phyloP scores from a whole-genome alignment of 2,113 vertebrate genomes.

The Andinoacara biseriatus region DNA sequence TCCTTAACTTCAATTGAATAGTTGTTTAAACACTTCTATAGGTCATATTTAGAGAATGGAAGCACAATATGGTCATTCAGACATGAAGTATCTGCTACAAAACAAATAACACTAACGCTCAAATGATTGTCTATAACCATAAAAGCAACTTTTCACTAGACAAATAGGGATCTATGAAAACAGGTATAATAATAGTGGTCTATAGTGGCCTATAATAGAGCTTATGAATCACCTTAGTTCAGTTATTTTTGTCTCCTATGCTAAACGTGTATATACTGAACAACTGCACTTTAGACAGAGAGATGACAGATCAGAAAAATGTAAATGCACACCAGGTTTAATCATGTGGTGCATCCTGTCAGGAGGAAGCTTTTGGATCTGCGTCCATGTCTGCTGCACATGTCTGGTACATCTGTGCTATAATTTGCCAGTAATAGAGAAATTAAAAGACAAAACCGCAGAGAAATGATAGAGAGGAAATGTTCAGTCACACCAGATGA shows the following conservation, averaged over 20 bases:
- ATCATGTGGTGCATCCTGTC: background rate
- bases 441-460: background rate
- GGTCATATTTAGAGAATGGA: background rate
- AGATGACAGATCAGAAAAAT: background rate
- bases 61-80: background rate
- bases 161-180: background rate
- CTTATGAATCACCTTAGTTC: background rate
- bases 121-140: background rate
- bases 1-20: background rate
- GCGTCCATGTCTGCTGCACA: background rate
- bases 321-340: background rate
- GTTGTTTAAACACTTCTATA: background rate
- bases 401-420: background rate
- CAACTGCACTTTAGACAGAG: background rate
- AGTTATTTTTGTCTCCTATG: background rate
- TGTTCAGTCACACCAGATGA: background rate
- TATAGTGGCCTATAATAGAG: background rate
- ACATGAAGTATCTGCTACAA: background rate
- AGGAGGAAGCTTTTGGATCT: background rate
- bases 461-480: background rate
- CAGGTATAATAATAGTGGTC: background rate
- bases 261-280: background rate
- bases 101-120: background rate
- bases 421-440: background rate
- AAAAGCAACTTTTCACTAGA: background rate